phyloP scores from a whole-genome alignment of 2,888 invertebrate genomes.

The Apodemia mormo region DNA sequence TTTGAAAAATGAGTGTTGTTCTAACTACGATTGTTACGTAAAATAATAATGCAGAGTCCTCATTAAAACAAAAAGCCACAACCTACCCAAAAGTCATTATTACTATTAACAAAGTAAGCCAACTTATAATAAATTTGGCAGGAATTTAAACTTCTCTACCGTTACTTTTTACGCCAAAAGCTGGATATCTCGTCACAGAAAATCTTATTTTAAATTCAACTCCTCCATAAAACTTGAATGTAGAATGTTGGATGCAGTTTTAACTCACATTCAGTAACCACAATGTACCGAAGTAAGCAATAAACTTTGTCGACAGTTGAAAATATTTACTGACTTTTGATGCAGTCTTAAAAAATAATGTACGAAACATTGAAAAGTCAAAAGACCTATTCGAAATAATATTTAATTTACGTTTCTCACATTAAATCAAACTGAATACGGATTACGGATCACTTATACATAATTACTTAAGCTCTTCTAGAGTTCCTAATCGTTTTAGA shows the following conservation, averaged over 20 bases:
- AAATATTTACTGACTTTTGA: not conserved
- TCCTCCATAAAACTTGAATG: conserved; percentile 9
- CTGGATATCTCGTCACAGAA: not conserved
- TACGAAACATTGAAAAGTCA: no score
- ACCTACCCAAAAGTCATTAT: not conserved
- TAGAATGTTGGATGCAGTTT: conserved; percentile 13
- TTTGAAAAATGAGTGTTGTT: not conserved
- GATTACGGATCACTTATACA: no score
- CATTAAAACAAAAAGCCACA: not conserved
- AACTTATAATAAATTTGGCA: not conserved
- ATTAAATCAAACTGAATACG: no score
- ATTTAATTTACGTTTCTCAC: no score
- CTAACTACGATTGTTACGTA: not conserved
- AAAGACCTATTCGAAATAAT: no score
- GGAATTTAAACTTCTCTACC: not conserved
- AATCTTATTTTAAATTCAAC: conserved; percentile 8
- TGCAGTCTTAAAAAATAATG: not conserved
- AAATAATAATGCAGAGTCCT: not conserved
- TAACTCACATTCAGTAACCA: conserved; percentile 9
- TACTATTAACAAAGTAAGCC: conserved; percentile 1
- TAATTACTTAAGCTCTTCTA: no score
- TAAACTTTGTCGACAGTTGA: not conserved
- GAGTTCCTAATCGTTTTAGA: no score
- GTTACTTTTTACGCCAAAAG: conserved; percentile 2
- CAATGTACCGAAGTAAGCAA: conserved; percentile 9